A percentile compares a stretch with the other conserved stretches of the same genome.
Evolutionary conservation across 2,888 invertebrate species (phyloP).

Genomic region (Saturnia japonica): DNA sequence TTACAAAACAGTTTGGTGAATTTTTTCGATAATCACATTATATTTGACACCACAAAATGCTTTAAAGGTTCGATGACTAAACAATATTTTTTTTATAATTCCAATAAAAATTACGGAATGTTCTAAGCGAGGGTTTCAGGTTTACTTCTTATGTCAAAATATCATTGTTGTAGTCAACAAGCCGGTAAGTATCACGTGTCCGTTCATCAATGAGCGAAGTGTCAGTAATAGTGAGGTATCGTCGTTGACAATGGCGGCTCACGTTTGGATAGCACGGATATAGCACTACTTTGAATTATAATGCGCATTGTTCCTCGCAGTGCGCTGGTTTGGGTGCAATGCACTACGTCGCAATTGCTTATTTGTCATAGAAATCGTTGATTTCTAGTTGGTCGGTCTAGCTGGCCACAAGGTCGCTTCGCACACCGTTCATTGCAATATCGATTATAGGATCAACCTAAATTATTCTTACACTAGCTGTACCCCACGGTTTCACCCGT

Average conservation of each 20-base stretch:
- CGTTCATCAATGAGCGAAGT: conserved; percentile 48
- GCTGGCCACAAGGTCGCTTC: conserved; percentile 53
- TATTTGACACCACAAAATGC: background rate
- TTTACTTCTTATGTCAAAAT: background rate
- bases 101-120: background rate
- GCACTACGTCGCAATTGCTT: conserved; percentile 71
- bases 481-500: too few relatives aligned
- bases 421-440: conserved; percentile 37
- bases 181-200: conserved; percentile 29
- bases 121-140: background rate
- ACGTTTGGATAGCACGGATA: conserved; percentile 76
- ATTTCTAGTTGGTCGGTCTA: conserved; percentile 58
- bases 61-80: background rate
- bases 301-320: conserved; percentile 76
- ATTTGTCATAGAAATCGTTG: conserved; percentile 75
- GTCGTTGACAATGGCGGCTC: conserved; percentile 54
- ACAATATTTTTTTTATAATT: background rate
- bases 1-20: background rate
- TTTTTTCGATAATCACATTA: background rate
- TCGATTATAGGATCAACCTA: conserved; percentile 32
- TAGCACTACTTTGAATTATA: conserved; percentile 78
- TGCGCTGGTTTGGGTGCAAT: conserved; percentile 72
- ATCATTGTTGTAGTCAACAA: background rate
- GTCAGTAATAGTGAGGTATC: conserved; percentile 31
- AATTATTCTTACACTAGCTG: background rate